A percentile compares a stretch with the other conserved stretches of the same genome.
Conservation (phyloP, 2,888 invertebrate genomes). For the Oscheius sp. region DNA sequence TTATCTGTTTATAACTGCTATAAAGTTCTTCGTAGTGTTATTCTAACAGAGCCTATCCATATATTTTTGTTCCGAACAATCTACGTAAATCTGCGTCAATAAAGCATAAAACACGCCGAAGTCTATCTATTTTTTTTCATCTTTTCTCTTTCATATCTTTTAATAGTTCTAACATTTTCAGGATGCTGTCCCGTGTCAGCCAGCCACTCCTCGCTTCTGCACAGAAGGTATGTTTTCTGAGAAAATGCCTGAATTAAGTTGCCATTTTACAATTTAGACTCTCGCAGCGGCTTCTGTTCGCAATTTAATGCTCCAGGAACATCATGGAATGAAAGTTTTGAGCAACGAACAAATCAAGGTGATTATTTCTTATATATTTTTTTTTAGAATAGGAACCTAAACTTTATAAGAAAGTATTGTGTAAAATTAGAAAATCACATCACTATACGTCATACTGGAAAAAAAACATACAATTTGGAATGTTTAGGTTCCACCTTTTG, state of each 20-base stretch:
- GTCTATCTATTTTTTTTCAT: background rate
- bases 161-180: background rate
- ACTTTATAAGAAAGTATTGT: too few species aligned
- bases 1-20: too few species aligned
- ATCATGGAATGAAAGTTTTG: constrained; percentile 64
- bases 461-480: too few species aligned
- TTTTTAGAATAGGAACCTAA: background rate
- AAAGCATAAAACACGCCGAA: too few species aligned
- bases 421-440: too few species aligned
- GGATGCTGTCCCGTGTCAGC: constrained; percentile 53
- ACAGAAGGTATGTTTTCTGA: constrained; percentile 37
- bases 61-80: background rate
- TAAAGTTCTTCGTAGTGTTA: too few species aligned
- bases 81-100: too few species aligned
- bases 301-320: constrained; percentile 67
- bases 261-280: constrained; percentile 26
- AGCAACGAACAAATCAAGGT: constrained; percentile 57
- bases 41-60: too few species aligned
- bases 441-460: too few species aligned
- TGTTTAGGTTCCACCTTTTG: constrained; percentile 63
- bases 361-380: background rate
- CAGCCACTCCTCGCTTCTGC: constrained; percentile 53
- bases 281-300: constrained; percentile 48
- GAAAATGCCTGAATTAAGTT: background rate
- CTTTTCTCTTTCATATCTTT: background rate